Evolutionary conservation across 1,140 invertebrate species (phyloP).

Genomic region (Cryptotermes secundus): DNA sequence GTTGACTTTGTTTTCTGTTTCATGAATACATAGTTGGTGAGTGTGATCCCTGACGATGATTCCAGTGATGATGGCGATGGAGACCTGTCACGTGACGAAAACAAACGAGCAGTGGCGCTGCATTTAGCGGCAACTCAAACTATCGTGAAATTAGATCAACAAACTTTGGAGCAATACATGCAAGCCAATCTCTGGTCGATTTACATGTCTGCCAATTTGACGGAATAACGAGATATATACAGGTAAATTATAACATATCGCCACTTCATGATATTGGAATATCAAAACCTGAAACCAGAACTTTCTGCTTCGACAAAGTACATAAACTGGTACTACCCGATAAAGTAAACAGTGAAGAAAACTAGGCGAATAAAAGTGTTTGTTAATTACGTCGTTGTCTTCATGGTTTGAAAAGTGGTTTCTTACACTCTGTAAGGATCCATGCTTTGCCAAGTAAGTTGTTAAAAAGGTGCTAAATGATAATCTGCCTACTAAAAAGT

Average conservation of each 20-base stretch:
- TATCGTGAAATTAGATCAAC: conserved; percentile 15
- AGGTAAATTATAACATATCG: not conserved
- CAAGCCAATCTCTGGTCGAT: not conserved
- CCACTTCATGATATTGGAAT: not conserved
- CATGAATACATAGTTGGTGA: not conserved
- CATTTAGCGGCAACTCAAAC: not conserved
- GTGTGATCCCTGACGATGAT: not conserved
- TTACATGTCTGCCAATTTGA: conserved; percentile 6
- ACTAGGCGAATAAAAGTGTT: too few relatives aligned
- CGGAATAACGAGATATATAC: not conserved
- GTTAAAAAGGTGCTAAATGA: too few relatives aligned
- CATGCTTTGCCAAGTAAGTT: too few relatives aligned
- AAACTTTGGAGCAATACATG: not conserved
- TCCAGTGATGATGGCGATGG: not conserved
- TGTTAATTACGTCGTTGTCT: too few relatives aligned
- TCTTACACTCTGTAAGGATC: too few relatives aligned
- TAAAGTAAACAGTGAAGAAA: too few relatives aligned
- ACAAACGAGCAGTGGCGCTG: not conserved
- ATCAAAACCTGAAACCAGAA: not conserved
- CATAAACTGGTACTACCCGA: not conserved
- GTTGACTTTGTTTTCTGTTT: not conserved
- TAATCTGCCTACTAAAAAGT: too few relatives aligned
- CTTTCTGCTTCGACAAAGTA: not conserved
- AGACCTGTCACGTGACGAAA: conserved; percentile 15
- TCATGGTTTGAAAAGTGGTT: too few relatives aligned